phyloP scores from a whole-genome alignment of 2,888 invertebrate species.

The Nasonia oneida region DNA sequence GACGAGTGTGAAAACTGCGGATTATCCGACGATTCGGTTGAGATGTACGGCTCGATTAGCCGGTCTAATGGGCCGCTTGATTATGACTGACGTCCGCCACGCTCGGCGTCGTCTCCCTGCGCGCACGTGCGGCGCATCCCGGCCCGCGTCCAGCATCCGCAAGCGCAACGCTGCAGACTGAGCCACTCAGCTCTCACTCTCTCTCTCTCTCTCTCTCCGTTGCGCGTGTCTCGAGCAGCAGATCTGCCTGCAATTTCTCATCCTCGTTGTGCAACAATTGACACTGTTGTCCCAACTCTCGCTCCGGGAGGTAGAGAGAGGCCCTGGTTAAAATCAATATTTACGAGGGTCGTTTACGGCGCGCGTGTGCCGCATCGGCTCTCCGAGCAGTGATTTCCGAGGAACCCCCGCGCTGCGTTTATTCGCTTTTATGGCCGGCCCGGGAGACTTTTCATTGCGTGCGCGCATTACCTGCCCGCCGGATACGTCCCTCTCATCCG shows the following conservation, averaged over 20 bases:
- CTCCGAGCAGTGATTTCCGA: neutral
- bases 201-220: neutral
- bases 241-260: conserved; percentile 46
- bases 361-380: conserved; percentile 33
- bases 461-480: neutral
- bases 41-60: neutral
- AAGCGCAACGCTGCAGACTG: neutral
- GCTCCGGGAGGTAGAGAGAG: conserved; percentile 24
- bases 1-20: neutral
- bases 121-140: neutral
- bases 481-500: neutral
- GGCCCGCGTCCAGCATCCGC: neutral
- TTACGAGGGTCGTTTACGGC: conserved; percentile 60
- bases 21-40: neutral
- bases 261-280: conserved; percentile 61
- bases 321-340: conserved; percentile 59
- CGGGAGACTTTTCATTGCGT: conserved; percentile 1
- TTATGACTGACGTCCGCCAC: neutral
- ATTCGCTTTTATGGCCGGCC: conserved; percentile 29
- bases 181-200: neutral
- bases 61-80: neutral
- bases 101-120: neutral
- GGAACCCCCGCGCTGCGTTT: neutral
- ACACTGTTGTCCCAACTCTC: conserved; percentile 66
- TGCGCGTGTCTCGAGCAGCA: conserved; percentile 7